phyloP scores from a whole-genome alignment of 2,797 vertebrate genomes.

The Hoplostethus atlanticus region DNA sequence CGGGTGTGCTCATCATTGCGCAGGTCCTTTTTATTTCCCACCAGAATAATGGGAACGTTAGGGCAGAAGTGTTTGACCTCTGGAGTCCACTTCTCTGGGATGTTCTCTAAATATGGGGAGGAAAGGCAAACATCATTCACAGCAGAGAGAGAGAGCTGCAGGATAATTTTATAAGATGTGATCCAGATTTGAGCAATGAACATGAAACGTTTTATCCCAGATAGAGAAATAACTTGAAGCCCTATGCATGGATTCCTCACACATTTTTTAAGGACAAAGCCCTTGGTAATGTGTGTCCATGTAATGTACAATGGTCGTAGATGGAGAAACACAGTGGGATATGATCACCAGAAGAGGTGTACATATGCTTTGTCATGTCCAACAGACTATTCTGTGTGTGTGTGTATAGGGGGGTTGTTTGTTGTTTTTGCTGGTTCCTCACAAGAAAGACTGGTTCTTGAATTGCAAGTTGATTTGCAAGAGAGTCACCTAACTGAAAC shows the following conservation, averaged over 20 bases:
- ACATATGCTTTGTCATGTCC: background rate
- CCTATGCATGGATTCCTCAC: background rate
- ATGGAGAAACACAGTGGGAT: background rate
- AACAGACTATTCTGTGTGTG: background rate
- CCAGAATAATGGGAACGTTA: constrained; percentile 98
- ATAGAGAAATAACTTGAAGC: background rate
- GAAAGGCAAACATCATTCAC: constrained; percentile 21
- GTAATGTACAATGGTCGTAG: background rate
- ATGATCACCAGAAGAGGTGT: background rate
- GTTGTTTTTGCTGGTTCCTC: no score
- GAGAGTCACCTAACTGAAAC: background rate
- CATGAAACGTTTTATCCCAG: background rate
- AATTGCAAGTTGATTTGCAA: background rate
- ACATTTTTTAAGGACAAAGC: background rate
- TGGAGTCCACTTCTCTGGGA: constrained; percentile 98
- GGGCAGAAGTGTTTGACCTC: constrained; percentile 99
- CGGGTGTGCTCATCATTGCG: constrained; percentile 98
- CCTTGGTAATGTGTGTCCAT: background rate
- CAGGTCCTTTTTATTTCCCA: constrained; percentile 99
- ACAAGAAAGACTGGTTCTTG: background rate
- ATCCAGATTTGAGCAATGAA: background rate
- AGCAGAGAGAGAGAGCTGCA: constrained; percentile 10
- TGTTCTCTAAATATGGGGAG: constrained; percentile 89
- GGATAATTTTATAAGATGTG: background rate
- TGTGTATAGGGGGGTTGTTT: background rate